Percentiles rank a stretch among this genome's conserved stretches.
Evolutionary conservation across 2,797 vertebrate genomes (phyloP).

Genomic region (Myotis myotis): DNA sequence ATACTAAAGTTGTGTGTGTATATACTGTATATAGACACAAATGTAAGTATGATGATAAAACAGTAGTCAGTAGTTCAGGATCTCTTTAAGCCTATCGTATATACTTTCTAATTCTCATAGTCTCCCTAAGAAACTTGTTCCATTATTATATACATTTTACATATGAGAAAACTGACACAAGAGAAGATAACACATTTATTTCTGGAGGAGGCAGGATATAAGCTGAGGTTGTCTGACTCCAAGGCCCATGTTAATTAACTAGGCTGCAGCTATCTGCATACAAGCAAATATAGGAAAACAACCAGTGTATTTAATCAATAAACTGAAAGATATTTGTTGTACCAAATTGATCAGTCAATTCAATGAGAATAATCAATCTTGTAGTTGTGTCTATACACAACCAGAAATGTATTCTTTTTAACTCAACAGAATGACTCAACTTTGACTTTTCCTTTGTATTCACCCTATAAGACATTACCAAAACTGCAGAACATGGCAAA

Average conservation of each 20-base stretch:
- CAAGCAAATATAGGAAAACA: not conserved
- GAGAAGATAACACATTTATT: not conserved
- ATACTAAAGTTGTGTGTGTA: not conserved
- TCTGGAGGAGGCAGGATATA: not conserved
- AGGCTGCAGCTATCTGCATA: not conserved
- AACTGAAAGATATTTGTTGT: conserved; percentile 19
- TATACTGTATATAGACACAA: not conserved
- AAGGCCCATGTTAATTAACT: not conserved
- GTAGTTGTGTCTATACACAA: not conserved
- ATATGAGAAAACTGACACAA: not conserved
- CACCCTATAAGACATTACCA: not conserved
- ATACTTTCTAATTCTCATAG: not conserved
- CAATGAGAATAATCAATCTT: conserved; percentile 37
- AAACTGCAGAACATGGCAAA: not conserved
- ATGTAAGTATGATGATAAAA: not conserved
- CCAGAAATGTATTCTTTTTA: conserved; percentile 39
- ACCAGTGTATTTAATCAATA: not conserved
- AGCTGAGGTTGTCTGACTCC: not conserved
- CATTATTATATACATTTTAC: not conserved
- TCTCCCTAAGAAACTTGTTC: not conserved
- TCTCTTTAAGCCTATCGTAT: not conserved
- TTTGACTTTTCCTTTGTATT: conserved; percentile 43
- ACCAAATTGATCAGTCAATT: conserved; percentile 41
- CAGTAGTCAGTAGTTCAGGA: not conserved
- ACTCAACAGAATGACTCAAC: conserved; percentile 12